Evolutionary conservation across 2,888 invertebrate genomes (phyloP).

Genomic region (Polydrusus tereticollis): DNA sequence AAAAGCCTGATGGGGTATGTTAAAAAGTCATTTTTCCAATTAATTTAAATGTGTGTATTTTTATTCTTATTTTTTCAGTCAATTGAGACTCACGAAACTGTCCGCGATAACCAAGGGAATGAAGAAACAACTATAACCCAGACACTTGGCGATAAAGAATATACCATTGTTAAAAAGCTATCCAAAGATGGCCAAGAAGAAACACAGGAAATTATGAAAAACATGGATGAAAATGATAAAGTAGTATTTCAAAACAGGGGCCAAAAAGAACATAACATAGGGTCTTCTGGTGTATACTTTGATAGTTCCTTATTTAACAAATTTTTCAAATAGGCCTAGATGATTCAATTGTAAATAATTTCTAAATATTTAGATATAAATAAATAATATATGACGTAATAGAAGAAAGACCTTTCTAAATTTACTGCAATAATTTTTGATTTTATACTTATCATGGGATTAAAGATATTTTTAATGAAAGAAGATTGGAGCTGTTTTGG

Average conservation of each 20-base stretch:
- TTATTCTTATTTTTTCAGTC: slow-evolving; percentile 59
- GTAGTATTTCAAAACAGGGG: slow-evolving; percentile 13
- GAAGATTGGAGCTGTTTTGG: too few relatives aligned
- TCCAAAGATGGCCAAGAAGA: slow-evolving; percentile 62
- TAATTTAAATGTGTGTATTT: neutral
- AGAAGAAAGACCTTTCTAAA: too few relatives aligned
- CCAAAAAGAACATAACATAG: neutral
- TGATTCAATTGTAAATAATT: too few relatives aligned
- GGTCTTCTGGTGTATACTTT: neutral
- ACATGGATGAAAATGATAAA: slow-evolving; percentile 58
- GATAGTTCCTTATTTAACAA: slow-evolving; percentile 12
- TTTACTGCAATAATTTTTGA: too few relatives aligned
- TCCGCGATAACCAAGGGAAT: slow-evolving; percentile 72
- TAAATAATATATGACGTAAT: too few relatives aligned
- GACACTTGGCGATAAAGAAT: slow-evolving; percentile 62
- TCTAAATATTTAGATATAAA: neutral
- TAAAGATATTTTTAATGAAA: too few relatives aligned
- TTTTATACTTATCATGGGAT: too few relatives aligned
- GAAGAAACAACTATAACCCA: slow-evolving; percentile 71
- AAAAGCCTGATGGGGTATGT: slow-evolving; percentile 71
- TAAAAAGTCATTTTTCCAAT: slow-evolving; percentile 18
- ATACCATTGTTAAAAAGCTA: slow-evolving; percentile 68
- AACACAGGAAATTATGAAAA: slow-evolving; percentile 60
- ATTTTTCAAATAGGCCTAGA: slow-evolving; percentile 35
- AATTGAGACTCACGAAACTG: slow-evolving; percentile 70